Evolutionary conservation across 2,113 vertebrate species (phyloP), one percentile per base, ranked within the genome.

Genomic region (Limanda limanda): DNA sequence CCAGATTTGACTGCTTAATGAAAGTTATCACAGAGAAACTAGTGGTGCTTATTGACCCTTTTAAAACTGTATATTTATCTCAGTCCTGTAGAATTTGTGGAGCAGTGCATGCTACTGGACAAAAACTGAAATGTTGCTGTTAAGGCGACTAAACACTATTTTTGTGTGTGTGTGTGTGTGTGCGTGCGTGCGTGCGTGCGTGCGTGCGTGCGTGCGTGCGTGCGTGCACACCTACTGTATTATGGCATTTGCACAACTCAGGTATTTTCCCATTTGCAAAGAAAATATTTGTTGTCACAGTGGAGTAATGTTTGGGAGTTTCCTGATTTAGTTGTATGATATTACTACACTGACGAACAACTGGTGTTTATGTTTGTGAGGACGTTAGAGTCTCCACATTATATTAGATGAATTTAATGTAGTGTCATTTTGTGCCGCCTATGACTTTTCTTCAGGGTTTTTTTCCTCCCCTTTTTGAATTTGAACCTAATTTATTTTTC

Each of bases 1-100:
- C 64, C 10, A 31, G n/a, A 18, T 24, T 51, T 71, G 67, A 17
- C 61, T 63, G 27, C 21, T 18, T 69, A 59, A 66, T 78, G 20
- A 21, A 68, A 76, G 71, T 78, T 61, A 42, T 70, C 67, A 71
- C 71, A 58, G 48, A 45, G 35, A 59, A 60, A 25, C 57, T 61
- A 74, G 24, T 25, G 56, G 8, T 45, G 11, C 5, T 81, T 40
- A 40, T 45, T 57, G 35, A 67, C 11, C 52, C 13, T 45, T 45
- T 45, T 18, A 64, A 48, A 64, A 52, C 20, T 3, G 35, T 24
- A 42, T 17, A 18, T 62, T 21, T 40, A 12, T 66, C 65, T 61
- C 11, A 68, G 58, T 45, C 21, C 14, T 10, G 31, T 27, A 45
- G 76, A 85, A 66, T 45, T 83, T 79, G 27, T 62, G 17, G 56